Percentiles rank a stretch among this genome's conserved stretches.
Conservation (phyloP, 2,888 invertebrate species). For the Alloscopus bannaensis region DNA sequence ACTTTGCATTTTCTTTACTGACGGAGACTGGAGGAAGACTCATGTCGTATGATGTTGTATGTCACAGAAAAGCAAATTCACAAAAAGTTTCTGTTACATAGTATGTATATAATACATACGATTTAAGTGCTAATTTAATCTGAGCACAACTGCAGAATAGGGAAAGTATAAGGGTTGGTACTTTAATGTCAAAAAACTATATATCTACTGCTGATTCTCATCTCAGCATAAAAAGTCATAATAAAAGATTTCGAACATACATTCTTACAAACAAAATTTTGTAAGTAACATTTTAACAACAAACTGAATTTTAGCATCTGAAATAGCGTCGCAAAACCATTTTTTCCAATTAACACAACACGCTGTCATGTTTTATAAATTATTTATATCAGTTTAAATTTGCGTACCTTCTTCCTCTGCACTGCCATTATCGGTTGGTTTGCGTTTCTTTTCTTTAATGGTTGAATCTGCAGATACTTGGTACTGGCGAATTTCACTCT, state of each 20-base stretch:
- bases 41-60: too few species aligned
- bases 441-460: constrained; percentile 81
- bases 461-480: constrained; percentile 89
- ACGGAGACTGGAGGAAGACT: too few species aligned
- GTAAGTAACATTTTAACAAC: too few species aligned
- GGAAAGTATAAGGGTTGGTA: too few species aligned
- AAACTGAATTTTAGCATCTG: not conserved
- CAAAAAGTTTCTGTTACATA: too few species aligned
- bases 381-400: too few species aligned
- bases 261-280: not conserved
- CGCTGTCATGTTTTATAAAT: not conserved
- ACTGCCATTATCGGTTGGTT: constrained; percentile 9
- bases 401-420: constrained; percentile 23
- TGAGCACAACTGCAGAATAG: too few species aligned
- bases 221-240: not conserved
- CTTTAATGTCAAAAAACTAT: not conserved
- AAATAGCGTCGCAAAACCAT: not conserved
- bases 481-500: constrained; percentile 88
- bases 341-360: not conserved
- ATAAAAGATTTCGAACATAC: constrained; percentile 11
- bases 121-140: too few species aligned
- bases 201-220: not conserved
- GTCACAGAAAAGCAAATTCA: too few species aligned
- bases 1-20: too few species aligned
- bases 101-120: too few species aligned